phyloP scores from a whole-genome alignment of 2,113 vertebrate species.

The Toxotes jaculatrix region DNA sequence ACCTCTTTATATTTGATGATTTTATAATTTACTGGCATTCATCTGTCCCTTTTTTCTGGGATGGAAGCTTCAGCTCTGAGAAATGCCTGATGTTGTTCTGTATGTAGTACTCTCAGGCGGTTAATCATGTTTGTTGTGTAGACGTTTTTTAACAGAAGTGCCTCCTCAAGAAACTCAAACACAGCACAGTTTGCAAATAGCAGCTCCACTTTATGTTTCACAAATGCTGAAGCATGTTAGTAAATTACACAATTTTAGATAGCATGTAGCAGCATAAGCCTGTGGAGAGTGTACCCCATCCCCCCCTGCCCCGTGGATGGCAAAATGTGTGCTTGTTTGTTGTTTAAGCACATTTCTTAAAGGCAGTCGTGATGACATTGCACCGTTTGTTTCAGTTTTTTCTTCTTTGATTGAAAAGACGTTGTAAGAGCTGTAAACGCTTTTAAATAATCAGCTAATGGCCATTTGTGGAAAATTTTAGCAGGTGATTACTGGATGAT shows the following conservation, averaged over 20 bases:
- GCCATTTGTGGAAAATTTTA: background rate
- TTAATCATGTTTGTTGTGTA: slow-evolving; percentile 1
- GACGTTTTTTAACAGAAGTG: background rate
- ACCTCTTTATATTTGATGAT: no score
- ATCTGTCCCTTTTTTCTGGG: background rate
- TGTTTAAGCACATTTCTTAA: background rate
- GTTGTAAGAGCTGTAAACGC: background rate
- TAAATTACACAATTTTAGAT: slow-evolving; percentile 2
- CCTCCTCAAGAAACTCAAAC: background rate
- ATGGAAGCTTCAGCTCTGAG: background rate
- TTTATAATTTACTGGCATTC: no score
- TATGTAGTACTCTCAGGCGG: background rate
- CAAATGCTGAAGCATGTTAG: slow-evolving; percentile 11
- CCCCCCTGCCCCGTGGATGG: background rate
- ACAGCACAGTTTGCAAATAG: background rate
- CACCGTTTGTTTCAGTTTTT: background rate
- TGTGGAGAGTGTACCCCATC: background rate
- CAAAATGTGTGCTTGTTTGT: background rate
- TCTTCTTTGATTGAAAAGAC: background rate
- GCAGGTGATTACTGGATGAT: background rate
- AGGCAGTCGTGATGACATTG: background rate
- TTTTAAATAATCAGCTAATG: slow-evolving; percentile 3
- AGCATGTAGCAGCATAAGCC: background rate
- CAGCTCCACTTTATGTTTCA: slow-evolving; percentile 11
- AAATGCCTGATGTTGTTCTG: slow-evolving; percentile 1